Conservation (phyloP, 92 coral and sea anemone species). For the Epizoanthus stellaris region DNA sequence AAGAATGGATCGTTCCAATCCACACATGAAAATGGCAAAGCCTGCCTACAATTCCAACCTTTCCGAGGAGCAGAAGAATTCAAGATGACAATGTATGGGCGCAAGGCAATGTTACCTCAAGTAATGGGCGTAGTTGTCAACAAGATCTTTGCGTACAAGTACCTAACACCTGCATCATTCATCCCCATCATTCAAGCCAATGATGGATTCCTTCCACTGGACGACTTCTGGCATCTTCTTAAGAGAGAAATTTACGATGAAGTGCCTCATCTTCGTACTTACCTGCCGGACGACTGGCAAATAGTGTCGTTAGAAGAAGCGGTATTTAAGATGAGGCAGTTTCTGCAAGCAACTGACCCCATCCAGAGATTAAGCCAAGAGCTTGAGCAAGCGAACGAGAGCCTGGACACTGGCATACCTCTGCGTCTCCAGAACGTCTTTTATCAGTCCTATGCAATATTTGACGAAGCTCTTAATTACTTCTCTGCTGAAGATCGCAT, state of each 20-base stretch:
- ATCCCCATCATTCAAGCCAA: conserved; percentile 27
- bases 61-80: conserved; percentile 47
- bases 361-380: conserved; percentile 43
- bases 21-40: not conserved
- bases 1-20: conserved; percentile 37
- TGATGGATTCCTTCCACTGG: conserved; percentile 57
- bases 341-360: conserved; percentile 37
- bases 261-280: conserved; percentile 44
- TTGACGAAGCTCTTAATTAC: conserved; percentile 49
- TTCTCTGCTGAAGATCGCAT: conserved; percentile 63
- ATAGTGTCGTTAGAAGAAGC: conserved; percentile 38
- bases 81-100: conserved; percentile 56
- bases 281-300: conserved; percentile 49
- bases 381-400: conserved; percentile 44
- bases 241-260: conserved; percentile 60
- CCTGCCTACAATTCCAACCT: conserved; percentile 27
- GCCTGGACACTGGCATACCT: conserved; percentile 30
- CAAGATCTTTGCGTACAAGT: conserved; percentile 45
- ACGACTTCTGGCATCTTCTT: conserved; percentile 54
- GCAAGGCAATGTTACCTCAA: conserved; percentile 47
- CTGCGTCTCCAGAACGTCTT: conserved; percentile 46
- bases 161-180: conserved; percentile 33
- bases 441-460: conserved; percentile 44
- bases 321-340: conserved; percentile 3
- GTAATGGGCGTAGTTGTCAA: conserved; percentile 42